These are phyloP conservation scores for Patiria miniata DNA, from an alignment of 35 echinoderm and acorn worm genomes.

Conservation along the genomic window DNA sequence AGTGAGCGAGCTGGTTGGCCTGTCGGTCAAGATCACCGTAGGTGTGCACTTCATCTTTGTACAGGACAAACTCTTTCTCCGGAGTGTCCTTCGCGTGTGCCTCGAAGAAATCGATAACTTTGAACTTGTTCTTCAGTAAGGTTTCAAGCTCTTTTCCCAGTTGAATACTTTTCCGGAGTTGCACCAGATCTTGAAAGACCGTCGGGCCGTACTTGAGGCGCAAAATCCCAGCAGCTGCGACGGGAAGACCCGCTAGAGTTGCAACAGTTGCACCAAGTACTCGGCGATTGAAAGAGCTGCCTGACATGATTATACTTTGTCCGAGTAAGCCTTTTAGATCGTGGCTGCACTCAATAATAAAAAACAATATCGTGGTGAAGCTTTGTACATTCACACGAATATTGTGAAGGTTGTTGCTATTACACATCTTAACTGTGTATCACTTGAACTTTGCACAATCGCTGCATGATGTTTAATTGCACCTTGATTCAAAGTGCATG, in stretches of 20 bases:
- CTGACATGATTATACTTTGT: no score
- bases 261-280: neutral
- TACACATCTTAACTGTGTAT: no score
- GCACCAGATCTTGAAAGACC: neutral
- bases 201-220: neutral
- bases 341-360: no score
- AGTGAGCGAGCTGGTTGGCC: slow-evolving; percentile 40
- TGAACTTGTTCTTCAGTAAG: neutral
- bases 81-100: slow-evolving; percentile 3
- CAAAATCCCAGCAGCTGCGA: neutral
- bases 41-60: slow-evolving; percentile 48
- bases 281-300: neutral
- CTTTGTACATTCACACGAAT: no score
- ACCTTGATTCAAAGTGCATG: no score
- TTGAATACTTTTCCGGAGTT: neutral
- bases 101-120: slow-evolving; percentile 14
- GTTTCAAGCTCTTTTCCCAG: neutral
- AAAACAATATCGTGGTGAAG: no score
- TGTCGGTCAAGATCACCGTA: slow-evolving; percentile 29
- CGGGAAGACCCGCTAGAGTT: neutral
- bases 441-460: no score
- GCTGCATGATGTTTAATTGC: no score
- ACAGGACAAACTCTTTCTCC: slow-evolving; percentile 23
- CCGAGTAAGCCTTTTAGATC: no score
- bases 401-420: no score